These are phyloP conservation scores for Butastur rufipennis DNA, from an alignment of 2,113 vertebrate species.

Conservation along the genomic window DNA sequence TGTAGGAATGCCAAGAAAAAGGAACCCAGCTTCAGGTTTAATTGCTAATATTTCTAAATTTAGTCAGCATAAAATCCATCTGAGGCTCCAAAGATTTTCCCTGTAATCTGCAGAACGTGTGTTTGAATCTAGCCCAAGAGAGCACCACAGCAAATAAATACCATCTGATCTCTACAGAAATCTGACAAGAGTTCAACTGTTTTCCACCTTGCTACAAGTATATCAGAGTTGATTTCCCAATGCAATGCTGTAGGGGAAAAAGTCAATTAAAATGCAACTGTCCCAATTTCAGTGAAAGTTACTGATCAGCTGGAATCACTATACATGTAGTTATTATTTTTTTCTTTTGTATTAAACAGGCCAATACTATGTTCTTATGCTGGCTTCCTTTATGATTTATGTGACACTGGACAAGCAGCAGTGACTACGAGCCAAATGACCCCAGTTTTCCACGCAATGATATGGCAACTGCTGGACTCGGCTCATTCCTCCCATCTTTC, in stretches of 20 bases:
- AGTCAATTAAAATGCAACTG: constrained; percentile 76
- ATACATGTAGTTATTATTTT: constrained; percentile 32
- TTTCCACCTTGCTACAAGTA: constrained; percentile 57
- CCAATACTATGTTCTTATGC: background rate
- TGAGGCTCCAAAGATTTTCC: constrained; percentile 34
- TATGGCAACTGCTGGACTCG: background rate
- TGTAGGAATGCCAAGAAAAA: constrained; percentile 64
- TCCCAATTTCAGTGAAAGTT: constrained; percentile 65
- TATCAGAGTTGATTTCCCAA: constrained; percentile 52
- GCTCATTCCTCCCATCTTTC: background rate
- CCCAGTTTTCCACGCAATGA: background rate
- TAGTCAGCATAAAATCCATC: constrained; percentile 61
- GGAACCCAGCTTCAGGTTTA: constrained; percentile 37
- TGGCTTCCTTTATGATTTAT: background rate
- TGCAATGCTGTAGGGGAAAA: constrained; percentile 54
- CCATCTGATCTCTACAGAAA: constrained; percentile 68
- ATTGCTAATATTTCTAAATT: constrained; percentile 74
- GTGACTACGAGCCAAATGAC: background rate
- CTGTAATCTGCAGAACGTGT: constrained; percentile 54
- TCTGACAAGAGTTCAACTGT: constrained; percentile 59
- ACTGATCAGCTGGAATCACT: constrained; percentile 59
- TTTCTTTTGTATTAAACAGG: background rate
- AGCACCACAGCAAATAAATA: constrained; percentile 67
- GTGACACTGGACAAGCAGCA: background rate
- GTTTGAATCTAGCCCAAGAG: constrained; percentile 56